A percentile compares a stretch with the other conserved stretches of the same genome.
phyloP scores from a whole-genome alignment of 2,888 invertebrate species.

The Stenodera caucasica region DNA sequence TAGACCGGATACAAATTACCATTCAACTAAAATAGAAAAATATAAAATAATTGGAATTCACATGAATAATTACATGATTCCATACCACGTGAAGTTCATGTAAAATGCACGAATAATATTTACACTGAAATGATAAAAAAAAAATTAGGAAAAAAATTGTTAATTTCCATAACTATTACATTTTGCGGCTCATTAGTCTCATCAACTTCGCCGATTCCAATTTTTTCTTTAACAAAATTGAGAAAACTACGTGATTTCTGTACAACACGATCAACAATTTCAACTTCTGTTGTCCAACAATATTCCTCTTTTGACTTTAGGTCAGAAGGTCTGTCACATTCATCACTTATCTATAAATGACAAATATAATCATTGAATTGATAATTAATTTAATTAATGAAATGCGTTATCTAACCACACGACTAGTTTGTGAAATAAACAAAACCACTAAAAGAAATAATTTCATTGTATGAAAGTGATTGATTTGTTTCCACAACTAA shows the following conservation, averaged over 20 bases:
- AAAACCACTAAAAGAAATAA: neutral
- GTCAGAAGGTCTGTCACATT: conserved; percentile 38
- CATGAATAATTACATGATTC: no score
- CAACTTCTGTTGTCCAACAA: conserved; percentile 42
- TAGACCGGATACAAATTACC: conserved; percentile 39
- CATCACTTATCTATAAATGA: conserved; percentile 28
- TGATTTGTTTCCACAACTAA: neutral
- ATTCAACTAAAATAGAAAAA: conserved; percentile 38
- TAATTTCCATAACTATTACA: conserved; percentile 26
- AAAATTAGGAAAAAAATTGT: conserved; percentile 13
- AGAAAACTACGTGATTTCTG: conserved; percentile 44
- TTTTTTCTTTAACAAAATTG: conserved; percentile 46
- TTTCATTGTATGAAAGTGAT: neutral
- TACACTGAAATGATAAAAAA: conserved; percentile 35
- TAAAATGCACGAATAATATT: conserved; percentile 39
- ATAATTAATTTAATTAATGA: no score
- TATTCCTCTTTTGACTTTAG: conserved; percentile 41
- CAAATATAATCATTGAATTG: neutral
- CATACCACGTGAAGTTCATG: conserved; percentile 36
- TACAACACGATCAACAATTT: conserved; percentile 42
- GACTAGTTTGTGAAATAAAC: neutral
- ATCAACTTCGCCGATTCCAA: conserved; percentile 39
- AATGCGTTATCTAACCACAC: conserved; percentile 6
- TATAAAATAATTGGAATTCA: neutral
- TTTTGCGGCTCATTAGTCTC: conserved; percentile 40